These are phyloP conservation scores for Apis cerana DNA, from an alignment of 1,140 invertebrate genomes.

Conservation along the genomic window DNA sequence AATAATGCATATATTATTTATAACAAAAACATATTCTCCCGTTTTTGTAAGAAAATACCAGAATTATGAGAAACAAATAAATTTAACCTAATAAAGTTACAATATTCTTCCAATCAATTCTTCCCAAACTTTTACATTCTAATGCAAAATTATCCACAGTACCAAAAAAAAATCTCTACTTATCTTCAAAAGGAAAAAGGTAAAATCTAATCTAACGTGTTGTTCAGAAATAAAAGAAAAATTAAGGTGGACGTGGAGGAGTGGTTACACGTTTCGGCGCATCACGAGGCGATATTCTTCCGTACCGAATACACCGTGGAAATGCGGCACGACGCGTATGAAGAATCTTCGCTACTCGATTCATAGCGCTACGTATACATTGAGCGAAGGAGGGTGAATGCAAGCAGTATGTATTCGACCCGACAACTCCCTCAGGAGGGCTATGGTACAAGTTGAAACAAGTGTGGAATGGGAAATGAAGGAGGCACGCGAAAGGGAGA, in stretches of 20 bases:
- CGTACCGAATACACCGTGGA: background rate
- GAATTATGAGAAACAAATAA: too few species aligned
- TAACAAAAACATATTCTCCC: too few species aligned
- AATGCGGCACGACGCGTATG: conserved; percentile 10
- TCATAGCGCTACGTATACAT: background rate
- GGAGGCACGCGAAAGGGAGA: background rate
- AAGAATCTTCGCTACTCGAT: conserved; percentile 32
- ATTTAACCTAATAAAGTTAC: too few species aligned
- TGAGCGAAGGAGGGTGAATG: background rate
- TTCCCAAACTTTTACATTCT: too few species aligned
- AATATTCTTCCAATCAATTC: too few species aligned
- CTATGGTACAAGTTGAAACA: conserved; percentile 36
- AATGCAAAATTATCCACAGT: too few species aligned
- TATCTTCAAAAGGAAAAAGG: background rate
- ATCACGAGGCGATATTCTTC: conserved; percentile 18
- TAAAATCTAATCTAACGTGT: background rate
- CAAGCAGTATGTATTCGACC: conserved; percentile 28
- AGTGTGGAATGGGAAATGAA: conserved; percentile 1
- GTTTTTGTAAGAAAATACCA: too few species aligned
- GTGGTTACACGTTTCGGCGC: background rate
- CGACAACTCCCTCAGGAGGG: conserved; percentile 28
- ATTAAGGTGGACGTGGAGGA: background rate
- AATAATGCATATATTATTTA: too few species aligned
- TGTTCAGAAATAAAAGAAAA: background rate
- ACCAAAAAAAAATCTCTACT: background rate